Conservation (phyloP, 2,113 vertebrate genomes). For the Xiphophorus hellerii region DNA sequence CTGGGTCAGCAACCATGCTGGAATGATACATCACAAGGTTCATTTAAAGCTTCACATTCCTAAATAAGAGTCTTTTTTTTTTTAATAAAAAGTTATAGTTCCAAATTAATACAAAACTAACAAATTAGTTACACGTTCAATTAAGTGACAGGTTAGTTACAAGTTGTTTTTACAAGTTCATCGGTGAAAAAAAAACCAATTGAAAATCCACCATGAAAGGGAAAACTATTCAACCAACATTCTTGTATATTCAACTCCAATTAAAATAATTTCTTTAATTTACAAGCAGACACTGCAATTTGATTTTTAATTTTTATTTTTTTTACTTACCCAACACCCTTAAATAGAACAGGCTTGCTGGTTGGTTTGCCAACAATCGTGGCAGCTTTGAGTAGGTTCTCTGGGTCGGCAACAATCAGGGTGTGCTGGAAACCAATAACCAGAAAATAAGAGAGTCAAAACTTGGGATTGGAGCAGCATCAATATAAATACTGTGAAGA, state of each 20-base stretch:
- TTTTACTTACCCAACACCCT: constrained; percentile 91
- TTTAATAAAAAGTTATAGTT: neutral
- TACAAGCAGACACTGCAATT: neutral
- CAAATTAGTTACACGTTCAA: too few relatives aligned
- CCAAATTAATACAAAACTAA: too few relatives aligned
- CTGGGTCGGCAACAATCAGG: constrained; percentile 89
- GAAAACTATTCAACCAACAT: too few relatives aligned
- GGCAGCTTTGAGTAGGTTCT: constrained; percentile 94
- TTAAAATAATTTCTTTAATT: neutral
- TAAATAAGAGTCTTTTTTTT: neutral
- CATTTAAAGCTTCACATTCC: neutral
- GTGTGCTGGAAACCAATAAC: constrained; percentile 84
- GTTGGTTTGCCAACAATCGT: constrained; percentile 91
- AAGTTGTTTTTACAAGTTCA: too few relatives aligned
- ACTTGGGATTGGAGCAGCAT: neutral
- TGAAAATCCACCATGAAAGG: too few relatives aligned
- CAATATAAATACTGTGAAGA: neutral
- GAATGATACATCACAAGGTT: constrained; percentile 2
- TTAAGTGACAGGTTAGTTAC: too few relatives aligned
- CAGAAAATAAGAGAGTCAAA: neutral
- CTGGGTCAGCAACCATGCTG: constrained; percentile 98
- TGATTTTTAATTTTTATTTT: neutral
- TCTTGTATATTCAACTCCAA: neutral
- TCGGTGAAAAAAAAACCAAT: too few relatives aligned
- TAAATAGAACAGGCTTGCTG: constrained; percentile 91